Evolutionary conservation across 2,113 vertebrate genomes (phyloP).

Genomic region (Pterocles orientalis): DNA sequence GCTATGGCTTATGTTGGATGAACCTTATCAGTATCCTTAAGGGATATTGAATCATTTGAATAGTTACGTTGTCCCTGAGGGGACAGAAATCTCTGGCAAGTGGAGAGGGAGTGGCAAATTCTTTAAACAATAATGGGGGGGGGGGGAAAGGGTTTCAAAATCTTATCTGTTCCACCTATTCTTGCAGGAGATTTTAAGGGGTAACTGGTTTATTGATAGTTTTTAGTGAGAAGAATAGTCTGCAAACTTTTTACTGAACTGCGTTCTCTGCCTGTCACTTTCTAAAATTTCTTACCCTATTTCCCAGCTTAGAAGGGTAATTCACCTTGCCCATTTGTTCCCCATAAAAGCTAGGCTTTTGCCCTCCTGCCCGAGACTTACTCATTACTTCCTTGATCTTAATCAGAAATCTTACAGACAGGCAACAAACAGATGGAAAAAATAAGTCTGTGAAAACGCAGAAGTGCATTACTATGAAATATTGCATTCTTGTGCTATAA

Average conservation of each 20-base stretch:
- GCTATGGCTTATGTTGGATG: background rate
- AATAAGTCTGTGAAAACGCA: background rate
- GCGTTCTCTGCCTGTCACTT: background rate
- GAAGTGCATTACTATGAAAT: conserved; percentile 25
- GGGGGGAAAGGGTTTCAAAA: background rate
- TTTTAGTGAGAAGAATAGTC: background rate
- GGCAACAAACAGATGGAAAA: conserved; percentile 45
- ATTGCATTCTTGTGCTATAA: background rate
- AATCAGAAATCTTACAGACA: conserved; percentile 26
- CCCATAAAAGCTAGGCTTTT: conserved; percentile 19
- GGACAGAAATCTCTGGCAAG: background rate
- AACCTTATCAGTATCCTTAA: background rate
- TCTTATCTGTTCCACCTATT: background rate
- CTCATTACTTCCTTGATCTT: conserved; percentile 38
- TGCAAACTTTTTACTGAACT: background rate
- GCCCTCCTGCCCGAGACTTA: conserved; percentile 5
- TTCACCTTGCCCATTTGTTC: conserved; percentile 24
- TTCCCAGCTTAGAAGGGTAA: background rate
- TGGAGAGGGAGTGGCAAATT: background rate
- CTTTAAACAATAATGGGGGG: background rate
- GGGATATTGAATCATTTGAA: background rate
- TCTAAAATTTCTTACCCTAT: conserved; percentile 16
- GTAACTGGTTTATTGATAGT: background rate
- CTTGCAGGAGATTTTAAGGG: background rate
- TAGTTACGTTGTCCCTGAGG: background rate